Base-by-base conservation (phyloP, 2,888 invertebrate species). In the Gisinianus flammeolus region DNA sequence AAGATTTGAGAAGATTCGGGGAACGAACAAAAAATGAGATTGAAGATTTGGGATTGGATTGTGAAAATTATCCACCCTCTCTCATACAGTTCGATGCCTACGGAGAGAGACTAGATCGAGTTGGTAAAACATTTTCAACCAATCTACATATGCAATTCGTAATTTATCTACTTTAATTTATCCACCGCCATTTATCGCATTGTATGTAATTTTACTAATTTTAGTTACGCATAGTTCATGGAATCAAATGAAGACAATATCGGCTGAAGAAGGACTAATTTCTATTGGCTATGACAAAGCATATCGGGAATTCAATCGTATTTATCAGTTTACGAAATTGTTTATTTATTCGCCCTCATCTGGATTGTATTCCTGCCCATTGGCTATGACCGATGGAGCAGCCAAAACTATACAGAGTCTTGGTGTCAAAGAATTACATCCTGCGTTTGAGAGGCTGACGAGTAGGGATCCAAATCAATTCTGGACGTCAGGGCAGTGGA, bases 401-500 rank as follows among this genome's bases (percentile, higher is more conserved):
- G 89, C 90, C 1, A 89, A 88, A 85, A 87, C 88, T 10, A 85
- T 89, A 26, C 86, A 52, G n/a, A 67, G 64, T 79, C 10, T 83
- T 69, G 69, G 69, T 24, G 10, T 56, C 16, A 69, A 69, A 5
- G 70, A 84, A 44, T 79, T 86, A 76, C 68, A 81, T 16, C 73
- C 80, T 12, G 84, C 85, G 6, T 86, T 78, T 74, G 19, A 82
- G 8, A 85, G 86, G 24, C 85, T 90, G 33, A 88, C 87, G 0
- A 86, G 87, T 10, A 85, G 88, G 52, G 86, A 89, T 83, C 88
- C 89, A 0, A 68, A 83, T 3, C 80, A 85, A 52, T 89, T 90
- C 82, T 90, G 90, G 90, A 90, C 90, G n/a, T 89, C 89, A 76
- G 90, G 90, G 0, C 90, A 90, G 84, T 90, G 90, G 90, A 90